These are phyloP conservation scores for Samia ricini DNA, from an alignment of 1,140 invertebrate species.

Conservation along the genomic window DNA sequence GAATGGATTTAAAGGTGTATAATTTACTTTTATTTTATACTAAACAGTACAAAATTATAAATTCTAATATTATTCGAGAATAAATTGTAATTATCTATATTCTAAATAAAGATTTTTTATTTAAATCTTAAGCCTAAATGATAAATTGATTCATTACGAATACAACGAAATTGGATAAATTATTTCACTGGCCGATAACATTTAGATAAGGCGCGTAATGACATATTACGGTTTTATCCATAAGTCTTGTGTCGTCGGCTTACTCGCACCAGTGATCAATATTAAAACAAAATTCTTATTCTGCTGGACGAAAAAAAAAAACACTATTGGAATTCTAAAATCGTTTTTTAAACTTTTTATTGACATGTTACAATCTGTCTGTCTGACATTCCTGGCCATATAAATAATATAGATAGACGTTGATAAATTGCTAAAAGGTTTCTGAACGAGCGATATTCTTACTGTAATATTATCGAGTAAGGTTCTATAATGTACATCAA, in stretches of 20 bases:
- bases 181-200: neutral
- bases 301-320: neutral
- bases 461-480: neutral
- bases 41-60: neutral
- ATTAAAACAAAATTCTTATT: neutral
- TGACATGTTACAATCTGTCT: neutral
- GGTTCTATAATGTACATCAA: neutral
- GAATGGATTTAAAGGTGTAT: no score
- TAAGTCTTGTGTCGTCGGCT: neutral
- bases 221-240: neutral
- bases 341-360: neutral
- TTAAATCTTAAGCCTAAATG: neutral
- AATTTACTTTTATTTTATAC: no score
- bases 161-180: neutral
- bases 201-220: neutral
- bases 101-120: neutral
- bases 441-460: neutral
- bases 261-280: neutral
- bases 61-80: neutral
- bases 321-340: neutral
- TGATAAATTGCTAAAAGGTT: neutral
- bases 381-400: neutral
- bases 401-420: neutral
- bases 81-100: no score
- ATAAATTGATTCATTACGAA: neutral